A percentile compares a stretch with the other conserved stretches of the same genome.
Evolutionary conservation across 2,888 invertebrate species (phyloP).

Genomic region (Epinotia bilunana): DNA sequence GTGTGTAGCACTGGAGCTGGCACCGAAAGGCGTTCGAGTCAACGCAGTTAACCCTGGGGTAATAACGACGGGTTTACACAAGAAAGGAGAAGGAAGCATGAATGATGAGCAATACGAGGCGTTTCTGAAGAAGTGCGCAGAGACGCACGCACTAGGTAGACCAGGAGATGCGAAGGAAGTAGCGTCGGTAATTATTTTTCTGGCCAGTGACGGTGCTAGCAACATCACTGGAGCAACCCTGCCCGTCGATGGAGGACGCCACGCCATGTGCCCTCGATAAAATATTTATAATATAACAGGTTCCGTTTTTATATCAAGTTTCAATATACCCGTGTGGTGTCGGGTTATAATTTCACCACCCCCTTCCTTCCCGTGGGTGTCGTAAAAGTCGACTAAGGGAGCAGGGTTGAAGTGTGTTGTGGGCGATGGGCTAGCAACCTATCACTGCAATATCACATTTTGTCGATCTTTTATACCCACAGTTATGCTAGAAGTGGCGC

Average conservation of each 20-base stretch:
- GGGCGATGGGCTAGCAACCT: too few relatives aligned
- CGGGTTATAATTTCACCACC: too few relatives aligned
- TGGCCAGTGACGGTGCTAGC: conserved; percentile 93
- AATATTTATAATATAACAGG: conserved; percentile 54
- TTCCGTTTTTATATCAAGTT: neutral
- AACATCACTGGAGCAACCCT: conserved; percentile 93
- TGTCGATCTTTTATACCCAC: too few relatives aligned
- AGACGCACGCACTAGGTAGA: conserved; percentile 95
- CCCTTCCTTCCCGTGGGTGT: too few relatives aligned
- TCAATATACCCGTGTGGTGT: too few relatives aligned
- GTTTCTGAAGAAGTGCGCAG: conserved; percentile 92
- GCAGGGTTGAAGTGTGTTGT: too few relatives aligned
- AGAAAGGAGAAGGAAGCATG: conserved; percentile 89
- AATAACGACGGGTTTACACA: conserved; percentile 94
- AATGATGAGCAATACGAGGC: conserved; percentile 89
- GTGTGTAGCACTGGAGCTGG: conserved; percentile 94
- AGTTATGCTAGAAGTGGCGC: too few relatives aligned
- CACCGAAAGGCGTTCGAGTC: conserved; percentile 90
- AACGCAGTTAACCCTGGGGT: conserved; percentile 98
- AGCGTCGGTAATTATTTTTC: conserved; percentile 93
- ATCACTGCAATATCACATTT: too few relatives aligned
- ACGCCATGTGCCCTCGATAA: conserved; percentile 92
- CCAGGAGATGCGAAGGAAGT: conserved; percentile 94
- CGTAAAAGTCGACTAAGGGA: too few relatives aligned
- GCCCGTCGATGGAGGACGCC: conserved; percentile 95